Base-by-base conservation (phyloP, 1,140 invertebrate genomes). In the Octopus sinensis region DNA sequence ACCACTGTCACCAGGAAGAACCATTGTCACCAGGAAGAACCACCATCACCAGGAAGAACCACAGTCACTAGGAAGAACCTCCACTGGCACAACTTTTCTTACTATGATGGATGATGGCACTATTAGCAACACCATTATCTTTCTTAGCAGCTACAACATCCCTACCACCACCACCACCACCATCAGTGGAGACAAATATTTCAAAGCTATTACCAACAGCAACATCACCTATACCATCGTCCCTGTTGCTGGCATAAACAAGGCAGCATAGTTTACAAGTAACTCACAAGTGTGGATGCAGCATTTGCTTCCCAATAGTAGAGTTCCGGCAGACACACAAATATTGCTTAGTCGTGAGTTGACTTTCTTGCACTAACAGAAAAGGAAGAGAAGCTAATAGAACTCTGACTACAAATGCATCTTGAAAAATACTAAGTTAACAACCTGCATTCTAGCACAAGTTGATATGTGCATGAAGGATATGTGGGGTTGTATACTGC, bases 151-250 rank as follows among this genome's bases (percentile, higher is more conserved):
- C 76, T 53, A 53, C 62, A 79, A 5, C 30, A 53, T 54, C 76
- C 23, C 54, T 5, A 17, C 75, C 53, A 54, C 68, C 75, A 82
- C 81, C 76, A 79, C 23, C 12, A 82, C 54, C 23, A 54, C 62
- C 54, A 79, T 30, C 0, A 17, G 51, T n/a, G 43, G 43, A 13
- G 12, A 43, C 30, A 54, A 43, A 43, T 10, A 13, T 13, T 30
- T 62, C 12, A 75, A 51, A 17, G 54, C 53, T 13, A 54, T 30
- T 53, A 54, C 52, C 52, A 56, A n/a, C 17, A 17, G 9, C n/a
- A 71, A 76, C 10, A 76, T 30, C 4, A 71, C 10, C 9, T 68
- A 76, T 51, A 17, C 10, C 56, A 80, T 76, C 13, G 5, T 13
- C 10, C n/a, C 5, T n/a, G 54, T 13, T 76, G 43, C 17, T 13